Percentiles rank a stretch among this genome's conserved stretches.
Evolutionary conservation across 2,113 vertebrate species (phyloP).

Genomic region (Potamarius usumacintae): DNA sequence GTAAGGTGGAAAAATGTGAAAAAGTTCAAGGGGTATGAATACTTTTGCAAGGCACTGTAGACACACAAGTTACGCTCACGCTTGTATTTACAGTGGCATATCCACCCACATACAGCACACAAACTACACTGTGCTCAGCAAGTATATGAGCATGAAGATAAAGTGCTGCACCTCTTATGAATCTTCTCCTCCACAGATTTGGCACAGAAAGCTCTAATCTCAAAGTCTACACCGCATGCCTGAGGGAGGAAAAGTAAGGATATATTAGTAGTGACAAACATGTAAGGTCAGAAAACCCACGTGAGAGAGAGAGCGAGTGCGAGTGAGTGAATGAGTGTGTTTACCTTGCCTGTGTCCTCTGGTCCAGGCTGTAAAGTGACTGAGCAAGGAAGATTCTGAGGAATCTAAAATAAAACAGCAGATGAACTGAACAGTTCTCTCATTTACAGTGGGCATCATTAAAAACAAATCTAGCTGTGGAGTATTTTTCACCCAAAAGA

Average conservation of each 20-base stretch:
- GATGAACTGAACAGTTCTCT: neutral
- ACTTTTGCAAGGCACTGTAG: neutral
- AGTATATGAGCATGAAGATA: neutral
- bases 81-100: neutral
- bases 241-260: slow-evolving; percentile 31
- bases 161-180: slow-evolving; percentile 81
- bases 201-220: slow-evolving; percentile 91
- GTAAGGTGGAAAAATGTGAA: too few species aligned
- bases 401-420: slow-evolving; percentile 72
- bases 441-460: neutral
- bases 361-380: slow-evolving; percentile 92
- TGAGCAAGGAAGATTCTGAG: slow-evolving; percentile 89
- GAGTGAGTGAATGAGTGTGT: neutral
- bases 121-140: neutral
- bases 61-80: neutral
- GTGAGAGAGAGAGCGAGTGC: neutral
- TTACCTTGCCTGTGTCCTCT: slow-evolving; percentile 91
- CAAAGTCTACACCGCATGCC: slow-evolving; percentile 90
- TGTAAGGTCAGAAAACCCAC: neutral
- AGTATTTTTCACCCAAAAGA: neutral
- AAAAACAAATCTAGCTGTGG: neutral
- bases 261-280: neutral
- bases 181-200: slow-evolving; percentile 91
- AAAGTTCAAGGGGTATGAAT: too few species aligned
- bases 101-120: neutral